Evolutionary conservation across 2,797 vertebrate genomes (phyloP).

Genomic region (Podarcis lilfordi): DNA sequence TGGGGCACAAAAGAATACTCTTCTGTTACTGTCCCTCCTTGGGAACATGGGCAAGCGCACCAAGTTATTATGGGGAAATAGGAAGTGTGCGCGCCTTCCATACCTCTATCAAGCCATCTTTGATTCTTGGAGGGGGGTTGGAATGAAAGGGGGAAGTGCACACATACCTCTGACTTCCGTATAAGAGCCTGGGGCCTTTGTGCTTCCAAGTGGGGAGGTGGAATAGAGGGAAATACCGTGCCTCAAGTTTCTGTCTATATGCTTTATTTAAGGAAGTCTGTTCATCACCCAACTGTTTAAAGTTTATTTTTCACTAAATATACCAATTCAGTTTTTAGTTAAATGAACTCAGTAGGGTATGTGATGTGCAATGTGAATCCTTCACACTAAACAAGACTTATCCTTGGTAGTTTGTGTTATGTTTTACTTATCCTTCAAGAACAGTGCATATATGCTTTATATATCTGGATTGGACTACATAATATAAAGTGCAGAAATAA

Average conservation of each 20-base stretch:
- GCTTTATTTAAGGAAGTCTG: rapidly evolving
- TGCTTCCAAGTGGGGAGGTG: no score
- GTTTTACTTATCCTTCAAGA: neutral
- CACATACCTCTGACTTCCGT: neutral
- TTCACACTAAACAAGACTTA: neutral
- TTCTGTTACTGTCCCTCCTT: neutral
- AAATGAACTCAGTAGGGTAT: neutral
- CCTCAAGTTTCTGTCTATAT: rapidly evolving
- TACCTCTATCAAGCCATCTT: neutral
- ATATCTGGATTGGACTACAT: neutral
- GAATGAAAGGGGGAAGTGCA: neutral
- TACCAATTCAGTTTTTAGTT: neutral
- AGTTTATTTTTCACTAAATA: neutral
- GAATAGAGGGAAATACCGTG: neutral
- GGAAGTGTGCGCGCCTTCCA: neutral
- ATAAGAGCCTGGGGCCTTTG: neutral
- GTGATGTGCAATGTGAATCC: neutral
- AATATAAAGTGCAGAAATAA: neutral
- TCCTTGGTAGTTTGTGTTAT: neutral
- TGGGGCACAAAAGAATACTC: neutral
- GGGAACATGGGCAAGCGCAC: neutral
- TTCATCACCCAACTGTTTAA: neutral
- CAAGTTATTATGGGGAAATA: neutral
- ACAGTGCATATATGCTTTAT: neutral
- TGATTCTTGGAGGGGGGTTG: neutral